A percentile compares a stretch with the other conserved stretches of the same genome.
Evolutionary conservation across 2,797 vertebrate species (phyloP).

Genomic region (Melanotaenia boesemani): DNA sequence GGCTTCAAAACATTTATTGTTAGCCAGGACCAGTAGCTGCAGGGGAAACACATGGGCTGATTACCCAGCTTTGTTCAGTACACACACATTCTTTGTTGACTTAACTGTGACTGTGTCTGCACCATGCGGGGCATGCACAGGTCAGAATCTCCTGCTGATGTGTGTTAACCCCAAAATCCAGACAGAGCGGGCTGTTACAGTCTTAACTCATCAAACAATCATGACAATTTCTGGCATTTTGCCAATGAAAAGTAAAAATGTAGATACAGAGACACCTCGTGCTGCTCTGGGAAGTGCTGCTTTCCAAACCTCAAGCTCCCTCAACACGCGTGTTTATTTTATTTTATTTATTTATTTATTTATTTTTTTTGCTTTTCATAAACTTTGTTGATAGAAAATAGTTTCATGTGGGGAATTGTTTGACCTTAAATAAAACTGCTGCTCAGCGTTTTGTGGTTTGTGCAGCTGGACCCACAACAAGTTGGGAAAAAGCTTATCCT

Average conservation of each 20-base stretch:
- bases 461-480: neutral
- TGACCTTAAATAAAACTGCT: neutral
- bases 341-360: too few relatives aligned
- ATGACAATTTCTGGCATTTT: neutral
- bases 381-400: neutral
- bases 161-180: neutral
- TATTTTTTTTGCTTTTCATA: neutral
- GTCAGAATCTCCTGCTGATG: conserved; percentile 11
- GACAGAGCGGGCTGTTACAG: neutral
- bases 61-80: conserved; percentile 14
- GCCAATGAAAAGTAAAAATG: neutral
- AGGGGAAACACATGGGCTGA: conserved; percentile 47
- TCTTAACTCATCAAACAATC: too few relatives aligned
- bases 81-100: conserved; percentile 28
- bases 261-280: neutral
- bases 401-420: neutral
- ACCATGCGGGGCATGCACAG: neutral
- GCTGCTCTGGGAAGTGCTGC: neutral
- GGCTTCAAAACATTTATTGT: conserved; percentile 25
- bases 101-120: conserved; percentile 14
- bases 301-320: neutral
- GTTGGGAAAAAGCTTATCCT: neutral
- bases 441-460: neutral
- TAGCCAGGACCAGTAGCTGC: conserved; percentile 15
- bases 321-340: neutral